These are phyloP conservation scores for Enteromius viviparus DNA, from an alignment of 2,797 vertebrate species.

Conservation along the genomic window DNA sequence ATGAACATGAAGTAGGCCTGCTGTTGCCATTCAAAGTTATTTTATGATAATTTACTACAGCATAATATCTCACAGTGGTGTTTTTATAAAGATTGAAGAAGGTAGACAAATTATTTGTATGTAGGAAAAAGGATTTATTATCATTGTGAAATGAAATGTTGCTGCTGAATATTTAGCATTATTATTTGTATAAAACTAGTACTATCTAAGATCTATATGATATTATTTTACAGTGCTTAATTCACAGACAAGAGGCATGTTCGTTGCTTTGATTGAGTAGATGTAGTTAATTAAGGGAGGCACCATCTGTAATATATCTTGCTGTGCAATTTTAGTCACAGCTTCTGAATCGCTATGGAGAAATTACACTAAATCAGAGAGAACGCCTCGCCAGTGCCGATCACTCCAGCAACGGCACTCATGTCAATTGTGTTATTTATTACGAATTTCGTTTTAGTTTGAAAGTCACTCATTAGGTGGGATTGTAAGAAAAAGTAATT, in stretches of 20 bases:
- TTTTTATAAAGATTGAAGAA: background rate
- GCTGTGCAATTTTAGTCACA: constrained; percentile 41
- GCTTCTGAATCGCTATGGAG: constrained; percentile 43
- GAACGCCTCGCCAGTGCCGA: constrained; percentile 39
- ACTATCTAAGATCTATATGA: constrained; percentile 4
- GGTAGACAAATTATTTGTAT: background rate
- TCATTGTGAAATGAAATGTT: background rate
- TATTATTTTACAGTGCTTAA: constrained; percentile 37
- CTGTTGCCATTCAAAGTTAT: constrained; percentile 3
- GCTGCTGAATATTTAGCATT: background rate
- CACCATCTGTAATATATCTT: constrained; percentile 55
- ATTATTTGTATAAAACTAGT: background rate
- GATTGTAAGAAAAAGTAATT: constrained; percentile 54
- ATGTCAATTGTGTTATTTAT: constrained; percentile 35
- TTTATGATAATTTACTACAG: constrained; percentile 3
- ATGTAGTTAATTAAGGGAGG: constrained; percentile 58
- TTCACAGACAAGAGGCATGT: constrained; percentile 49
- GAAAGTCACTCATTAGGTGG: constrained; percentile 50
- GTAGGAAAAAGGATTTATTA: background rate
- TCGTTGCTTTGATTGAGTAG: constrained; percentile 53
- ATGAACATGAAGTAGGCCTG: constrained; percentile 5
- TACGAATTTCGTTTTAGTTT: constrained; percentile 40
- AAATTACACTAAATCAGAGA: constrained; percentile 52
- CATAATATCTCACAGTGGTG: background rate
- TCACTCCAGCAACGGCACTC: constrained; percentile 43